A percentile compares a stretch with the other conserved stretches of the same genome.
Conservation (phyloP, 2,113 vertebrate species). For the Dendropsophus ebraccatus region DNA sequence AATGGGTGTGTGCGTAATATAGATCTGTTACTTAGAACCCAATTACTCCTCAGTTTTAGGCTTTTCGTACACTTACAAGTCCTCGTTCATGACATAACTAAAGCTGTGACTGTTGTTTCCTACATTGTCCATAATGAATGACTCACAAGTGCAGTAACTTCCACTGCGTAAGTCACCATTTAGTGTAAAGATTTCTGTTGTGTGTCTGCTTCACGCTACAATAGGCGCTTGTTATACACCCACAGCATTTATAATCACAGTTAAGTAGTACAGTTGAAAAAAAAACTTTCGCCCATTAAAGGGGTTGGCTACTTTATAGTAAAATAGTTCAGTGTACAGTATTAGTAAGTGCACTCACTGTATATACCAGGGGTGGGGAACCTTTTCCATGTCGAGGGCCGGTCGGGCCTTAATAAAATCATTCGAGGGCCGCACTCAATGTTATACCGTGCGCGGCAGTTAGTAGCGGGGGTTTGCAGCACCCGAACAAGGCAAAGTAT, state of each 20-base stretch:
- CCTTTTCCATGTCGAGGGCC: no score
- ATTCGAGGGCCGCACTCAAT: no score
- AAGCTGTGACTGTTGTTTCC: background rate
- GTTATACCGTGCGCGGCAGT: no score
- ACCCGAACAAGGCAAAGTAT: no score
- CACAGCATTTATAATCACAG: background rate
- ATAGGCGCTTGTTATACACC: slow-evolving; percentile 14
- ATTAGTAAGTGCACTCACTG: no score
- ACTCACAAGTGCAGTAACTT: slow-evolving; percentile 11
- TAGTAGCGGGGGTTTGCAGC: no score
- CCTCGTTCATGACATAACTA: slow-evolving; percentile 23
- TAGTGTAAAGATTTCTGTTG: background rate
- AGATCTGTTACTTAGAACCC: background rate
- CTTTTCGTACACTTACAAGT: background rate
- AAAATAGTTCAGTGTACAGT: no score
- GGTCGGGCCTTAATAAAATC: no score
- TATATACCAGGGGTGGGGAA: no score
- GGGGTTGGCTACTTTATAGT: no score
- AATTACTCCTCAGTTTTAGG: background rate
- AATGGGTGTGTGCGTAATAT: background rate
- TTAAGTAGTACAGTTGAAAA: no score
- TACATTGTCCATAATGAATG: background rate
- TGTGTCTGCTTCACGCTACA: background rate
- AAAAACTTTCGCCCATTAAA: no score
- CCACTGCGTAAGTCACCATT: background rate